Evolutionary conservation across 2,888 invertebrate species (phyloP).

Genomic region (Cephus nigrinus): DNA sequence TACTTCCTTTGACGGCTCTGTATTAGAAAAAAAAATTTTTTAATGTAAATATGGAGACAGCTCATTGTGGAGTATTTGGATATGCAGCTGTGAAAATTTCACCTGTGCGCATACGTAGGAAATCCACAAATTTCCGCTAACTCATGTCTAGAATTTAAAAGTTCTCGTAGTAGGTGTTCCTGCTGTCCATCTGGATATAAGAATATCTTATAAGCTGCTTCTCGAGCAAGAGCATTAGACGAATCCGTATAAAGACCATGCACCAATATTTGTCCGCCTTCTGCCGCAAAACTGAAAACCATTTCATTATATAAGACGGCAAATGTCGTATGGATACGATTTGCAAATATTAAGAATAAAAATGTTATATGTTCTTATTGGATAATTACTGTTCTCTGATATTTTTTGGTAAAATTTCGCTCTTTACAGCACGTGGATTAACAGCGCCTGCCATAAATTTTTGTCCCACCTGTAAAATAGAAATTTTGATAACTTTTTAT

Average conservation of each 20-base stretch:
- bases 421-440: constrained; percentile 75
- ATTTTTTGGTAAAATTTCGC: constrained; percentile 76
- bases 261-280: constrained; percentile 80
- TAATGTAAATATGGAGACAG: background rate
- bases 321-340: background rate
- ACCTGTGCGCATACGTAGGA: constrained; percentile 86
- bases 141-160: constrained; percentile 80
- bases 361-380: background rate
- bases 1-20: constrained; percentile 88
- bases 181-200: constrained; percentile 83
- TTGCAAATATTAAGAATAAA: background rate
- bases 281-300: constrained; percentile 70
- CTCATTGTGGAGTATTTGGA: background rate
- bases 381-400: constrained; percentile 78
- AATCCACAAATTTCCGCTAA: constrained; percentile 92
- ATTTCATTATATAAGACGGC: background rate
- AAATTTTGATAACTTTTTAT: background rate
- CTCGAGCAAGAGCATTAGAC: constrained; percentile 80
- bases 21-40: constrained; percentile 27
- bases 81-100: constrained; percentile 15
- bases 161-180: constrained; percentile 77
- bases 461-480: constrained; percentile 74
- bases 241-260: constrained; percentile 88
- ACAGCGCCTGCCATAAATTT: constrained; percentile 83
- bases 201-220: constrained; percentile 89